Percentiles rank a stretch among this genome's conserved stretches.
Conservation (phyloP, 2,113 vertebrate genomes). For the Chaetorhynchus papuensis region DNA sequence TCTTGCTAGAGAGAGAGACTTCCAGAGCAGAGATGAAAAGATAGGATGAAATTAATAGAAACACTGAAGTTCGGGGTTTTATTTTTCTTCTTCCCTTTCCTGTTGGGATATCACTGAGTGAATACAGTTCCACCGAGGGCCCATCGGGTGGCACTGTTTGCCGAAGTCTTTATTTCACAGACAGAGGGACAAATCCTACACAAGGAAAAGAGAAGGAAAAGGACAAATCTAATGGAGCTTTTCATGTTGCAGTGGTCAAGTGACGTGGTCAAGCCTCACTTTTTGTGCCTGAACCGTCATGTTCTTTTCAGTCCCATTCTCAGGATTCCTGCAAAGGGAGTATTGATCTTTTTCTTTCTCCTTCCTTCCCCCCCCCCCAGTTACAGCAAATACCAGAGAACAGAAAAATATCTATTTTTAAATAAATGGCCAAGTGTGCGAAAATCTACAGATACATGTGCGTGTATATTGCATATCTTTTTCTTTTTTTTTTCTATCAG, state of each 20-base stretch:
- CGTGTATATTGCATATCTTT: not conserved
- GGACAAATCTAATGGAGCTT: not conserved
- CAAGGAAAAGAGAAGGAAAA: not conserved
- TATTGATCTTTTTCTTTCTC: not conserved
- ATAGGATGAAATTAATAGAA: not conserved
- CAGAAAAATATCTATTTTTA: not conserved
- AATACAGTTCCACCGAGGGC: not conserved
- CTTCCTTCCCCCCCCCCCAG: no score
- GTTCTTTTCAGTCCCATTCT: not conserved
- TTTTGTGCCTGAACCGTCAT: not conserved
- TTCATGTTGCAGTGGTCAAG: not conserved
- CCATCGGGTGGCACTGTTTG: constrained; percentile 40
- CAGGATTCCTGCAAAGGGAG: not conserved
- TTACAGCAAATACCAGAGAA: not conserved
- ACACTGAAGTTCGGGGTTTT: not conserved
- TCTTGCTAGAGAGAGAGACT: not conserved
- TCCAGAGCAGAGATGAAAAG: not conserved
- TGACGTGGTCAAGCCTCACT: not conserved
- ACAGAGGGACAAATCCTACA: not conserved
- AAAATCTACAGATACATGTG: not conserved
- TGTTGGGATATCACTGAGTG: not conserved
- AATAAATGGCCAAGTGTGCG: not conserved
- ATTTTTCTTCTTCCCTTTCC: not conserved
- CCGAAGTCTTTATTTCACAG: not conserved
- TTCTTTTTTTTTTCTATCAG: not conserved